Conservation (phyloP, 2,113 vertebrate species). For the mouse (Mus musculus) region GRCm39 chr14:27931501-27932000, state of each 20-base stretch:
- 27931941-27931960: neutral
- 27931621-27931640: neutral
- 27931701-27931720: neutral
- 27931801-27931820: neutral
- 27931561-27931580: neutral
- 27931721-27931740: neutral
- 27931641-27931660: neutral
- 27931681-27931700: neutral
- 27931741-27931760: neutral
- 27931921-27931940: neutral
- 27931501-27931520: neutral
- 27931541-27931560: neutral
- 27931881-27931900: conserved; percentile 21
- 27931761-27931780: neutral
- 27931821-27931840: neutral
- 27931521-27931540: neutral
- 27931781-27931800: neutral
- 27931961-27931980: conserved; percentile 4
- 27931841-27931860: neutral
- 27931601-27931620: neutral
- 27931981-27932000: neutral
- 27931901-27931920: neutral
- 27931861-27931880: conserved; percentile 7
- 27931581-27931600: neutral
- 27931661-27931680: conserved; percentile 10